Evolutionary conservation across 1,140 invertebrate species (phyloP), one percentile per base, ranked within the genome.

Genomic region (Penaeus chinensis): DNA sequence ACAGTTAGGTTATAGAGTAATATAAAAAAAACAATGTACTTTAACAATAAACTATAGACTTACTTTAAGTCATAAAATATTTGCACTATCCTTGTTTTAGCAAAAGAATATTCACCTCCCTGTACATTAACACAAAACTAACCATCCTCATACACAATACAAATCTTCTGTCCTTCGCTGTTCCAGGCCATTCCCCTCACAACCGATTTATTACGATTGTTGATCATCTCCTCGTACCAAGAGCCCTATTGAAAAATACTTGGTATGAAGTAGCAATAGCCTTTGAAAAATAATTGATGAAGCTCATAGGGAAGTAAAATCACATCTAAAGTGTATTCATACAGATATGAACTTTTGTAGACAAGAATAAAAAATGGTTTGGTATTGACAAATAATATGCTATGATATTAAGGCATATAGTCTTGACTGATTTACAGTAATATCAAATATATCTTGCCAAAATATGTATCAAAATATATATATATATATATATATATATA

Each of bases 161-260:
- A 99, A 89, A 99, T 99, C 93, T 98, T 98, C 91, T 96, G 95
- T 24, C 99, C 99, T 93, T 99, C 98, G 47, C 95, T 94, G 91
- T 97, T 98, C 99, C 99, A 99, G 60, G 96, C 94, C 97, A 99
- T 98, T 84, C 97, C 96, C 90, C 95, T 95, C 0, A 99, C 98
- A 2, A 98, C 96, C 2, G 97, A 99, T 91, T 99, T 99, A 91
- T 99, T 99, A 77, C 98, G 94, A 92, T 99, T 99, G 92, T 99
- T 99, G 87, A 99, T 99, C 99, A 99, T 99, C 93, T 99, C 98
- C 93, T 99, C 98, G 92, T 98, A 99, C 98, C 98, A 99, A 0
- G 96, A 96, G 22, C 97, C 97, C 95, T 90, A 74, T n/a, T 86
- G 84, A 42, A 61, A 27, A 54, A 94, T 87, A 85, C 91, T 92